These are phyloP conservation scores for Meandrusa payeni DNA, from an alignment of 2,888 invertebrate genomes.

Conservation along the genomic window DNA sequence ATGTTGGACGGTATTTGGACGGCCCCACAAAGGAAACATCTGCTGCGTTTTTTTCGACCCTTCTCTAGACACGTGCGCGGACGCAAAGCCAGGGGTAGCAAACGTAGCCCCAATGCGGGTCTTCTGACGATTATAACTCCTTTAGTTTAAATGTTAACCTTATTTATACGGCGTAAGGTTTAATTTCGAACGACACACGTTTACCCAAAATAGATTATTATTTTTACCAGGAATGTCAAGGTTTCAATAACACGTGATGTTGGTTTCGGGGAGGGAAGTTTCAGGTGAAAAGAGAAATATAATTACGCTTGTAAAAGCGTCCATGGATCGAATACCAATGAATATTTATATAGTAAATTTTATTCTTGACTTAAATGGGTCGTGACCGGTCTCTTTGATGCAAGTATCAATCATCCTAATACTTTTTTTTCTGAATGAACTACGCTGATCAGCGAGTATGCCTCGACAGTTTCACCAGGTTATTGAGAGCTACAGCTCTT, in stretches of 20 bases:
- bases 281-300: constrained; percentile 58
- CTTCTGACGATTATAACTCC: constrained; percentile 33
- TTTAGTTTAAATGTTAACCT: constrained; percentile 37
- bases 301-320: too few relatives aligned
- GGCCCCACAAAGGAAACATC: constrained; percentile 63
- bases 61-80: constrained; percentile 64
- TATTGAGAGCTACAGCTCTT: too few relatives aligned
- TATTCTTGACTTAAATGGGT: too few relatives aligned
- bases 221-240: constrained; percentile 79
- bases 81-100: constrained; percentile 69
- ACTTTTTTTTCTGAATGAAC: too few relatives aligned
- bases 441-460: too few relatives aligned
- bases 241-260: constrained; percentile 70
- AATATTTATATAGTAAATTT: too few relatives aligned
- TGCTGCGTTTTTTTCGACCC: constrained; percentile 54
- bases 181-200: constrained; percentile 40
- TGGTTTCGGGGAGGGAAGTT: constrained; percentile 49
- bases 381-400: too few relatives aligned
- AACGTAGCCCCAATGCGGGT: constrained; percentile 71
- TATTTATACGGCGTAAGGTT: constrained; percentile 42
- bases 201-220: constrained; percentile 70
- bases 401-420: too few relatives aligned
- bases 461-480: too few relatives aligned
- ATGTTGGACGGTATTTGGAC: constrained; percentile 33
- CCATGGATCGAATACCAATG: too few relatives aligned